Conservation (phyloP, 2,113 vertebrate genomes). For the Odobenus rosmarus region DNA sequence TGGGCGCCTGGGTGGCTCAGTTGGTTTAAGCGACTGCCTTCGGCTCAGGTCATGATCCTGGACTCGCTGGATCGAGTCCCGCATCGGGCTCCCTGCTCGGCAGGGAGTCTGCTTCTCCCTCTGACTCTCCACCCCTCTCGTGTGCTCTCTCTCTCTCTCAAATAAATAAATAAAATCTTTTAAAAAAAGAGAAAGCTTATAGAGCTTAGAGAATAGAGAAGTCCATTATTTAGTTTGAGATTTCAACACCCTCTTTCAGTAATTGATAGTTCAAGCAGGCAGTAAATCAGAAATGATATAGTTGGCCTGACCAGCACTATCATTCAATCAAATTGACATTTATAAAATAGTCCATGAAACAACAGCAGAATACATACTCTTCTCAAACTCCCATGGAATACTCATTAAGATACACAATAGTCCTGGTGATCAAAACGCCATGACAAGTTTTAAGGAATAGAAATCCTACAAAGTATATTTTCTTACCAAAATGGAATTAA, state of each 20-base stretch:
- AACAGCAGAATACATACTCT: background rate
- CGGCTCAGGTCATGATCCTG: no score
- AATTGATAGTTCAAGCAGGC: background rate
- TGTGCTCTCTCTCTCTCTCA: no score
- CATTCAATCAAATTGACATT: background rate
- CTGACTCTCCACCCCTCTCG: no score
- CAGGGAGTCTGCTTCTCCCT: no score
- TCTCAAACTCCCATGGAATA: background rate
- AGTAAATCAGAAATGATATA: background rate
- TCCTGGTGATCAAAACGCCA: background rate
- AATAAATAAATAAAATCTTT: no score
- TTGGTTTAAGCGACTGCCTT: no score
- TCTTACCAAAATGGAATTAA: background rate
- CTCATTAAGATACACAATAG: background rate
- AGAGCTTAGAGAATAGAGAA: background rate
- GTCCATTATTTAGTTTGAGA: background rate
- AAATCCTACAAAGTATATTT: background rate
- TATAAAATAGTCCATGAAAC: background rate
- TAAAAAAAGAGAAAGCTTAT: background rate
- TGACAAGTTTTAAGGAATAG: background rate
- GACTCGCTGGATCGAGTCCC: no score
- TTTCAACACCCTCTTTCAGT: background rate
- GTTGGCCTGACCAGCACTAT: background rate
- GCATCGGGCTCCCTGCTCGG: no score
- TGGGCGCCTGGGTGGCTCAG: no score